Evolutionary conservation across 2,113 vertebrate genomes (phyloP).

Genomic region (Scophthalmus maximus): DNA sequence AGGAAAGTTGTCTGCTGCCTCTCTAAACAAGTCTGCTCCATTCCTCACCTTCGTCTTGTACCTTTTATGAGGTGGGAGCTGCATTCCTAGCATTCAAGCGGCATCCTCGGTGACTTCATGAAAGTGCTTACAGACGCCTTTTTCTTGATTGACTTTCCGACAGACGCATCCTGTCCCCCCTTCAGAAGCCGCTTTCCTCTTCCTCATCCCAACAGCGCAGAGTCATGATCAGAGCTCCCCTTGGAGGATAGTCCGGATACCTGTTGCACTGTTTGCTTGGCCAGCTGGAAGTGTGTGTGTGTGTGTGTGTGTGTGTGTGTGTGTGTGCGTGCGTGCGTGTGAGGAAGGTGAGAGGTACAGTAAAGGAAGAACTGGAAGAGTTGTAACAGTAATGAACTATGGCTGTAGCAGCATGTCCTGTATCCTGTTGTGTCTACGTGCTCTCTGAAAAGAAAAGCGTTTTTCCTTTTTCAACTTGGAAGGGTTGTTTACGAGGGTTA

Average conservation of each 20-base stretch:
- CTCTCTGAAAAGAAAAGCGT: constrained; percentile 26
- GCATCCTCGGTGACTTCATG: constrained; percentile 55
- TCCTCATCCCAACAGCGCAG: constrained; percentile 58
- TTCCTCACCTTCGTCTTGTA: constrained; percentile 50
- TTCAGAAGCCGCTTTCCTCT: constrained; percentile 66
- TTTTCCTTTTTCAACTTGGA: constrained; percentile 23
- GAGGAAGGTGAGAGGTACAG: constrained; percentile 72
- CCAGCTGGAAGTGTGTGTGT: constrained; percentile 44
- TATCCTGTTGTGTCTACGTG: constrained; percentile 77
- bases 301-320: constrained; percentile 47
- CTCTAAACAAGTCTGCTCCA: no score
- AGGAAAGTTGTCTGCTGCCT: no score
- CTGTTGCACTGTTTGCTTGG: constrained; percentile 66
- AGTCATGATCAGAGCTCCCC: constrained; percentile 68
- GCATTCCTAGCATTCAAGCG: constrained; percentile 67
- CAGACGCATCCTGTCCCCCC: constrained; percentile 70
- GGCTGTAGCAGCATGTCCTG: constrained; percentile 45
- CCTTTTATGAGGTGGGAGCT: constrained; percentile 48
- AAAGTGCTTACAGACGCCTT: constrained; percentile 58
- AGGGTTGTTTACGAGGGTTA: not conserved
- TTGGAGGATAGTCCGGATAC: constrained; percentile 80
- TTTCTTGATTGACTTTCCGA: constrained; percentile 71
- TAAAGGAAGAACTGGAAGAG: constrained; percentile 68
- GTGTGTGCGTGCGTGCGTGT: constrained; percentile 42
- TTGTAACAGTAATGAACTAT: constrained; percentile 56